Conservation (phyloP, 1,140 invertebrate genomes). For the Tribolium madens region DNA sequence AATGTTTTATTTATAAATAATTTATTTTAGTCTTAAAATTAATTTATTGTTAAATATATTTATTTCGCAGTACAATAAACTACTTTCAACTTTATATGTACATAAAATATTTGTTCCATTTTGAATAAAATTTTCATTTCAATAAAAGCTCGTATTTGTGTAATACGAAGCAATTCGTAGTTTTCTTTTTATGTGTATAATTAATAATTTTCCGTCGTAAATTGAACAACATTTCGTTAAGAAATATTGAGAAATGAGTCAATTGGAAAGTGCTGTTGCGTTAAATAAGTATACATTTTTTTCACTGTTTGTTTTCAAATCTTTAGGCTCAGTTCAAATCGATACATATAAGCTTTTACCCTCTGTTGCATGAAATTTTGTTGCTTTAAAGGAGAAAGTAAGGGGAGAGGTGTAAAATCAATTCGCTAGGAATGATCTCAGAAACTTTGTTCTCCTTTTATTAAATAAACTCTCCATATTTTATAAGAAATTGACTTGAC, state of each 20-base stretch:
- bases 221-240: too few relatives aligned
- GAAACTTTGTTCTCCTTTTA: constrained; percentile 48
- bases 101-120: constrained; percentile 9
- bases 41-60: not conserved
- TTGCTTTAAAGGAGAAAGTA: constrained; percentile 19
- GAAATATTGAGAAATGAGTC: too few relatives aligned
- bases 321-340: constrained; percentile 4
- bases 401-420: constrained; percentile 48
- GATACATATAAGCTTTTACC: constrained; percentile 28
- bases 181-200: not conserved
- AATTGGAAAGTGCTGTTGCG: not conserved
- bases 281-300: not conserved
- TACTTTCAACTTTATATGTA: constrained; percentile 9
- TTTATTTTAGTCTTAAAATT: not conserved
- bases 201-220: not conserved
- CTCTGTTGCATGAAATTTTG: constrained; percentile 24
- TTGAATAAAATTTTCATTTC: not conserved
- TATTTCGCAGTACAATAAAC: not conserved
- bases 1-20: not conserved
- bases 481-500: constrained; percentile 56
- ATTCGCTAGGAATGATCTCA: constrained; percentile 42
- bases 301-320: not conserved
- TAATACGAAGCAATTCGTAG: not conserved
- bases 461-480: constrained; percentile 57
- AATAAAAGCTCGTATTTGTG: not conserved